Percentiles rank a stretch among this genome's conserved stretches.
Evolutionary conservation across 2,113 vertebrate species (phyloP).

Genomic region (Entomyzon cyanotis): DNA sequence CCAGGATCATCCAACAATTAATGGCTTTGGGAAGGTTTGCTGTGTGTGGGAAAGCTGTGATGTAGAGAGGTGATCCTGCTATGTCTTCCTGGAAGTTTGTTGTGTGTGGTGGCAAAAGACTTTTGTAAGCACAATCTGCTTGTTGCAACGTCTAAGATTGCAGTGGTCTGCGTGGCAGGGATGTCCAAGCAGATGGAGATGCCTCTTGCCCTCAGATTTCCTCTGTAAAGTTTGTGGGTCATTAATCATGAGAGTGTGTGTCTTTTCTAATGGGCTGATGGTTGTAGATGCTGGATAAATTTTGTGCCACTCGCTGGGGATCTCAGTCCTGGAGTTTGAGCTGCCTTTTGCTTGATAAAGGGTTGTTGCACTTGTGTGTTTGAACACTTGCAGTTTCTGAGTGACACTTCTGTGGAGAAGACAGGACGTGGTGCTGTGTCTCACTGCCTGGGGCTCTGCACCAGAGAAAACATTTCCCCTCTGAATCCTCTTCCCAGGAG

Average conservation of each 20-base stretch:
- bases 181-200: not conserved
- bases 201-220: not conserved
- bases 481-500: not conserved
- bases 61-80: not conserved
- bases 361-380: not conserved
- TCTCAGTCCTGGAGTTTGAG: not conserved
- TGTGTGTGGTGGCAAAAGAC: fast-evolving
- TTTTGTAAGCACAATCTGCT: not conserved
- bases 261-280: not conserved
- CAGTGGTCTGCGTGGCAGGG: not conserved
- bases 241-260: fast-evolving
- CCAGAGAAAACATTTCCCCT: not conserved
- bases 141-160: not conserved
- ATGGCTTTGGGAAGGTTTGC: not conserved
- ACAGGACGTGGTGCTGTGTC: not conserved
- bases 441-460: not conserved
- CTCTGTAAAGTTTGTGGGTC: not conserved
- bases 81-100: not conserved
- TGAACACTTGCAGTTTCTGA: not conserved
- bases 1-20: not conserved
- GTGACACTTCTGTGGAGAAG: not conserved
- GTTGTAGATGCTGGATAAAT: not conserved
- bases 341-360: not conserved
- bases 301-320: not conserved
- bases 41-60: not conserved